Conservation (phyloP, 2,113 vertebrate genomes). For the Pan paniscus region DNA sequence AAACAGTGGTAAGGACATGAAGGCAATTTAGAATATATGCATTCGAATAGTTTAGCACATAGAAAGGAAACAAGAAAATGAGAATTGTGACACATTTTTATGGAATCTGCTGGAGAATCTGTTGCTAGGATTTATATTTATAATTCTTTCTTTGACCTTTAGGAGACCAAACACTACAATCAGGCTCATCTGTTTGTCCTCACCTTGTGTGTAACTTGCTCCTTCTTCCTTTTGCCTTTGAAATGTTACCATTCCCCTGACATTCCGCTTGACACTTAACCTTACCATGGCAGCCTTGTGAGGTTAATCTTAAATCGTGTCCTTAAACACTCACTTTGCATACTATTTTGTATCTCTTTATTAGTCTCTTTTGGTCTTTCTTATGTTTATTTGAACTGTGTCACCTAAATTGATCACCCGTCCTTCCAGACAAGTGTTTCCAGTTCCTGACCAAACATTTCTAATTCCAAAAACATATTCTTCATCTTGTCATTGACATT, state of each 20-base stretch:
- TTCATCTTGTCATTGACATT: neutral
- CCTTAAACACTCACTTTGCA: neutral
- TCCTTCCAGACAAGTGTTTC: neutral
- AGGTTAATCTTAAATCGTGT: neutral
- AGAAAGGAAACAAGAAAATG: neutral
- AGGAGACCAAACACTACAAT: neutral
- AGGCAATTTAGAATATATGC: neutral
- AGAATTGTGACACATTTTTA: neutral
- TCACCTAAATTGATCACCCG: neutral
- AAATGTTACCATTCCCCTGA: neutral
- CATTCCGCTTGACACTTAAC: neutral
- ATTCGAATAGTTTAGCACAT: neutral
- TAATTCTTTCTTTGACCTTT: constrained; percentile 53
- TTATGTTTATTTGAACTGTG: neutral
- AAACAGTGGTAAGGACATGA: neutral
- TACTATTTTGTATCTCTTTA: neutral
- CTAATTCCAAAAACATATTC: neutral
- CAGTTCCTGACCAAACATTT: neutral
- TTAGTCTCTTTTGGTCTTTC: neutral
- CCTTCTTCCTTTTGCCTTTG: constrained; percentile 24
- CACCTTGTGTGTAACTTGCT: neutral
- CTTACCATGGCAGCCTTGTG: neutral
- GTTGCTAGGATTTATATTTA: neutral
- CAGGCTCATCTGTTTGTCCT: constrained; percentile 14
- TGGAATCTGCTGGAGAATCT: neutral